Evolutionary conservation across 2,113 vertebrate species (phyloP).

Genomic region (Tyrannus savana): DNA sequence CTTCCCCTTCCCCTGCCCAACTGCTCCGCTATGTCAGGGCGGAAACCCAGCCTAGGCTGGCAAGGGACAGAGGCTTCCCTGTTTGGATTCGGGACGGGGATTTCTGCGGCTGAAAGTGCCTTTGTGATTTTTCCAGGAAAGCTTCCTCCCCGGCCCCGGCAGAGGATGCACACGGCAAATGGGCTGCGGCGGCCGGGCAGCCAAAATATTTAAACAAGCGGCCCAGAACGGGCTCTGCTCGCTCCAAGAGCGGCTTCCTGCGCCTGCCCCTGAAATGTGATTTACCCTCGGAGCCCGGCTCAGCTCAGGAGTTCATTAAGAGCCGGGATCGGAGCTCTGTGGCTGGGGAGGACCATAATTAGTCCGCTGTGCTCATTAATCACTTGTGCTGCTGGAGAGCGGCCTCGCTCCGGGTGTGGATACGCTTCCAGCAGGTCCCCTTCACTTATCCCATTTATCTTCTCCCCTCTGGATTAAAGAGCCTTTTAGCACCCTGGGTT

Average conservation of each 20-base stretch:
- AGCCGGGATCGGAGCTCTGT: neutral
- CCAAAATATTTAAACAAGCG: slow-evolving; percentile 53
- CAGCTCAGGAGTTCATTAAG: neutral
- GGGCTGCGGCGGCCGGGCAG: neutral
- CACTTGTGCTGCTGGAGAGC: neutral
- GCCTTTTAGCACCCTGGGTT: slow-evolving; percentile 6
- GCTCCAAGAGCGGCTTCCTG: neutral
- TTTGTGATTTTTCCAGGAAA: slow-evolving; percentile 64
- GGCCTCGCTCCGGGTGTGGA: neutral
- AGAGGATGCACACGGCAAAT: slow-evolving; percentile 3
- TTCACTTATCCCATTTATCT: neutral
- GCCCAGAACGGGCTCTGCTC: slow-evolving; percentile 7
- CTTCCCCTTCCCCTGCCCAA: slow-evolving; percentile 24
- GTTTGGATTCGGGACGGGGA: slow-evolving; percentile 50
- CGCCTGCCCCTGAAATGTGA: neutral
- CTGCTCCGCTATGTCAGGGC: slow-evolving; percentile 11
- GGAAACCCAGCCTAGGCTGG: slow-evolving; percentile 53
- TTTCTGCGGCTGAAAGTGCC: slow-evolving; percentile 67
- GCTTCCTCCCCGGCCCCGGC: slow-evolving; percentile 39
- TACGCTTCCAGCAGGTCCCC: neutral
- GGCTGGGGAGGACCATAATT: neutral
- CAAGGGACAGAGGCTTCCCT: slow-evolving; percentile 66
- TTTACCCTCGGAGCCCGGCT: neutral
- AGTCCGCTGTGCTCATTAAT: neutral
- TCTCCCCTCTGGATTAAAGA: neutral